phyloP scores from a whole-genome alignment of 1,140 invertebrate genomes.

The Choristoneura fumiferana region DNA sequence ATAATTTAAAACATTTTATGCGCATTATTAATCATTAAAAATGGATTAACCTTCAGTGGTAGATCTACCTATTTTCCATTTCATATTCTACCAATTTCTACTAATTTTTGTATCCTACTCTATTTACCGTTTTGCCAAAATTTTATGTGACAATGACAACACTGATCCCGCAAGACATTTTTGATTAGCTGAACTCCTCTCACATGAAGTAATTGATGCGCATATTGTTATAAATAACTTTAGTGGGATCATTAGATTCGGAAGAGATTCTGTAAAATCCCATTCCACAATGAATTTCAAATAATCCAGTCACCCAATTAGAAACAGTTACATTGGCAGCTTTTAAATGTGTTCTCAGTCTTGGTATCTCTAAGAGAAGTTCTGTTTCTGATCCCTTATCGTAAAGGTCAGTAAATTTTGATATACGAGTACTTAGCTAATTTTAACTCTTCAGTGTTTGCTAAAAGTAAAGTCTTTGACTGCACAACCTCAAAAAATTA shows the following conservation, averaged over 20 bases:
- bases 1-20: too few species aligned
- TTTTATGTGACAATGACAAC: too few species aligned
- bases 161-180: conserved; percentile 27
- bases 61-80: too few species aligned
- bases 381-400: conserved; percentile 27
- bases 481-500: background rate
- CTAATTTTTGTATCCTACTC: too few species aligned
- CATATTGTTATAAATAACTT: conserved; percentile 22
- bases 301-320: background rate
- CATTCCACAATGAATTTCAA: conserved; percentile 27
- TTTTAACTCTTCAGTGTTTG: conserved; percentile 17
- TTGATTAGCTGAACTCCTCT: conserved; percentile 29
- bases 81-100: too few species aligned
- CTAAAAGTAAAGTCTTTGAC: background rate
- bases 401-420: conserved; percentile 18
- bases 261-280: conserved; percentile 34
- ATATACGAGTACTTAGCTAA: too few species aligned
- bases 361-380: conserved; percentile 22
- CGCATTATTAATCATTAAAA: too few species aligned
- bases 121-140: too few species aligned
- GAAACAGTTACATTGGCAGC: background rate
- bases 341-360: conserved; percentile 20
- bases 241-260: conserved; percentile 29
- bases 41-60: too few species aligned
- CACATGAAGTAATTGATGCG: conserved; percentile 25